phyloP scores from a whole-genome alignment of 2,888 invertebrate genomes.

The Dynastes tityus region DNA sequence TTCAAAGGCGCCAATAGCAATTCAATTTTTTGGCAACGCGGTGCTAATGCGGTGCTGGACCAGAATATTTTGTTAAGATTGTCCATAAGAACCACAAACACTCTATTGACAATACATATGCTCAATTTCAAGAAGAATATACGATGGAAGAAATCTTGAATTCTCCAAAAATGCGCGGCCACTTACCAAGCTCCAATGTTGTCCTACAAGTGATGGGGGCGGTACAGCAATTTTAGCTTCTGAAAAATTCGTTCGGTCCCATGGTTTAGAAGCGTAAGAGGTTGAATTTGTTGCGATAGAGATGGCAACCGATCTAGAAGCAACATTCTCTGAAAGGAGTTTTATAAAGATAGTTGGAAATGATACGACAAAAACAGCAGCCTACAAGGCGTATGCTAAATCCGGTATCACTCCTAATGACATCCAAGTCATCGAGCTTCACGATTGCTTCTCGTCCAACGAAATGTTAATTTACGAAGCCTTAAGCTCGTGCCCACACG shows the following conservation, averaged over 20 bases:
- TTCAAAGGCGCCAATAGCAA: constrained; percentile 87
- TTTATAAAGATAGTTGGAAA: constrained; percentile 90
- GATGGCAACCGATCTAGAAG: constrained; percentile 93
- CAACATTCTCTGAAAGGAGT: constrained; percentile 87
- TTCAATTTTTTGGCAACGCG: constrained; percentile 98
- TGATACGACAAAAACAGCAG: constrained; percentile 92
- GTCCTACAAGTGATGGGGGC: constrained; percentile 97
- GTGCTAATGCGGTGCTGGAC: constrained; percentile 93
- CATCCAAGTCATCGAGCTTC: constrained; percentile 95
- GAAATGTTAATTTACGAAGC: constrained; percentile 98
- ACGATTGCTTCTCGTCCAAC: constrained; percentile 98
- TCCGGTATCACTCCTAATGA: constrained; percentile 84
- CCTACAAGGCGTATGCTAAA: constrained; percentile 82
- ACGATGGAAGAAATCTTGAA: constrained; percentile 91
- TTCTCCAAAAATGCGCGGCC: constrained; percentile 93
- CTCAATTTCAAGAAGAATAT: constrained; percentile 95
- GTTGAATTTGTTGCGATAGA: constrained; percentile 98
- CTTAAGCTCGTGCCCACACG: constrained; percentile 91
- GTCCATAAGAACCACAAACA: constrained; percentile 98
- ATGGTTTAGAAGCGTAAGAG: constrained; percentile 89
- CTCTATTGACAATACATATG: constrained; percentile 93
- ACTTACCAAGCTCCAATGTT: constrained; percentile 96
- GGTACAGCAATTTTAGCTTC: constrained; percentile 94
- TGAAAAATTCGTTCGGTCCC: constrained; percentile 89
- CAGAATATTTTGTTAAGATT: constrained; percentile 96